Base-by-base conservation (phyloP, 2,113 vertebrate species). In the Dinomys branickii region DNA sequence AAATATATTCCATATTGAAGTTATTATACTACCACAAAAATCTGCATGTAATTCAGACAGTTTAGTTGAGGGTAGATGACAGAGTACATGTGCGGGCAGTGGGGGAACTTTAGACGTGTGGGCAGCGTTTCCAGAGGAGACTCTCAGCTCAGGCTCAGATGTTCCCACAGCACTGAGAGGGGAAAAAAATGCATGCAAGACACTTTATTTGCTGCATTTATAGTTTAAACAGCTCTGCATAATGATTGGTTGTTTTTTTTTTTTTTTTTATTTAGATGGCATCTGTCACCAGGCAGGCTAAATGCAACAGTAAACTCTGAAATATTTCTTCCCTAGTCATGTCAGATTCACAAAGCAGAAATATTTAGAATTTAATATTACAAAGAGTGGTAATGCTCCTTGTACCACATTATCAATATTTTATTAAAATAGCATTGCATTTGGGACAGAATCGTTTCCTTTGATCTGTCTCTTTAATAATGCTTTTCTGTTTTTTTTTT, bases 31-130 rank as follows among this genome's bases (percentile, higher is more conserved):
- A 96, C 97, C 95, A 91, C 97, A 98, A 96, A 98, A 98, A 98
- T 98, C 97, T 98, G 98, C 98, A 94, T 97, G 96, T 97, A 98
- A 98, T 98, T 98, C 98, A 97, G 98, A 94, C 19, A n/a, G 85
- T 95, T 97, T 90, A 92, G 97, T 95, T 94, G 97, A 85, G 88
- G 85, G 75, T 92, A 44, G 88, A 97, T 93, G 90, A 86, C 95
- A 88, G 88, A 80, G 81, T 80, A 84, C 80, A 67, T 33, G 80
- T 96, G 50, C 81, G 93, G 85, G 80, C 50, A 41, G n/a, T 71
- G 90, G 59, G 85, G 67, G 93, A 78, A 90, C 90, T 93, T 81
- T 8, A 87, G 93, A 96, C 88, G 95, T 97, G 94, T 91, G 95
- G 87, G 81, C 93, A 83, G 1, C 92, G 87, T 98, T 98, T 98